Evolutionary conservation across 1,140 invertebrate genomes (phyloP).

Genomic region (Elysia chlorotica): DNA sequence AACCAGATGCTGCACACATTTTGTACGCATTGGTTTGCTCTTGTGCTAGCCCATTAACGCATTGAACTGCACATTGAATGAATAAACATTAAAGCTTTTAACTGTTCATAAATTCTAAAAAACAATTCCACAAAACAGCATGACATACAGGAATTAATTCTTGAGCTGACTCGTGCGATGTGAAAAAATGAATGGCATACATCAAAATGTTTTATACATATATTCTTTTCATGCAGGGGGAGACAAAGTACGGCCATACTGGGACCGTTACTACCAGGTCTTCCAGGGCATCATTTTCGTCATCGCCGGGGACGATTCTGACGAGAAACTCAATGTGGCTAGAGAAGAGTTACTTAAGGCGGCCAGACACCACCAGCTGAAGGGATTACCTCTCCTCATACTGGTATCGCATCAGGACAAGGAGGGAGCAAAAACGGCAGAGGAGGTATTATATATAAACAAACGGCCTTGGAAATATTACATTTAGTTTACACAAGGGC

Average conservation of each 20-base stretch:
- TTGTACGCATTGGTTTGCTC: neutral
- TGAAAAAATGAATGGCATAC: too few species aligned
- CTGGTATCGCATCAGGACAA: constrained; percentile 45
- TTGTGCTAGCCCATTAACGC: too few species aligned
- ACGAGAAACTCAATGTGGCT: constrained; percentile 36
- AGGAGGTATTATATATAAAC: too few species aligned
- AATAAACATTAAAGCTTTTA: too few species aligned
- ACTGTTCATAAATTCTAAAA: too few species aligned
- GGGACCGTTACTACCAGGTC: constrained; percentile 51
- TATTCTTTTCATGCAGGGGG: constrained; percentile 40
- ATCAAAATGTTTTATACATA: too few species aligned
- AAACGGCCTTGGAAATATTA: too few species aligned
- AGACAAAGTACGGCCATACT: constrained; percentile 53
- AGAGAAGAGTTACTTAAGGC: constrained; percentile 48
- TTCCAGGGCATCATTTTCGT: constrained; percentile 55
- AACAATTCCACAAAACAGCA: too few species aligned
- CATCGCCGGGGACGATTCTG: constrained; percentile 39
- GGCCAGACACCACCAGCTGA: constrained; percentile 41
- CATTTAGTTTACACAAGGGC: too few species aligned
- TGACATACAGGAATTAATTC: too few species aligned
- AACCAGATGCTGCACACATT: neutral
- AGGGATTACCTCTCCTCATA: constrained; percentile 45
- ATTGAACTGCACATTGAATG: too few species aligned
- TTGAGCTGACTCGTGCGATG: too few species aligned
- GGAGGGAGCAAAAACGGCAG: constrained; percentile 33